Conservation (phyloP, 2,888 invertebrate species). For the Noctua comes region DNA sequence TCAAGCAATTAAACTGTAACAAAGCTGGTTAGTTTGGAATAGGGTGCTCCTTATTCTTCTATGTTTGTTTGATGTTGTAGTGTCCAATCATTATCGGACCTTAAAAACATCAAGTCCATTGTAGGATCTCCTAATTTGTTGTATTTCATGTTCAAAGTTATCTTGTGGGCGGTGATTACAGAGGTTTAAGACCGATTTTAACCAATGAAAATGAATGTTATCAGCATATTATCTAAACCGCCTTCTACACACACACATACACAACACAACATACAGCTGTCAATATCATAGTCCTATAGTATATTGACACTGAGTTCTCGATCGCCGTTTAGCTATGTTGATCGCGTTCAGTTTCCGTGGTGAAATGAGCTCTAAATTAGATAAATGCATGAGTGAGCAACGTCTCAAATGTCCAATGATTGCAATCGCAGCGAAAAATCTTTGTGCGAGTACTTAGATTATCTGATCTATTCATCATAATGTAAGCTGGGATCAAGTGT, state of each 20-base stretch:
- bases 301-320: neutral
- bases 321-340: neutral
- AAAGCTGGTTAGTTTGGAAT: neutral
- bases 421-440: slow-evolving; percentile 12
- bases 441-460: neutral
- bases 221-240: neutral
- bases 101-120: neutral
- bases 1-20: slow-evolving; percentile 23
- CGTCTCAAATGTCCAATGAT: neutral
- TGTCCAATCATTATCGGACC: neutral
- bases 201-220: neutral
- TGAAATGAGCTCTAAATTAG: neutral
- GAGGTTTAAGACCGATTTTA: neutral
- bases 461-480: slow-evolving; percentile 7
- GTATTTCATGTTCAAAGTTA: neutral
- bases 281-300: neutral
- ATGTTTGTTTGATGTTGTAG: neutral
- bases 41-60: neutral
- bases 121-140: neutral
- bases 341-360: neutral
- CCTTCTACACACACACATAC: neutral
- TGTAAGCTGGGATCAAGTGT: slow-evolving; percentile 23
- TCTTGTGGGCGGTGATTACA: neutral
- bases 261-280: neutral
- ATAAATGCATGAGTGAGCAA: neutral